Base-by-base conservation (phyloP, 2,113 vertebrate genomes). In the Indri indri region DNA sequence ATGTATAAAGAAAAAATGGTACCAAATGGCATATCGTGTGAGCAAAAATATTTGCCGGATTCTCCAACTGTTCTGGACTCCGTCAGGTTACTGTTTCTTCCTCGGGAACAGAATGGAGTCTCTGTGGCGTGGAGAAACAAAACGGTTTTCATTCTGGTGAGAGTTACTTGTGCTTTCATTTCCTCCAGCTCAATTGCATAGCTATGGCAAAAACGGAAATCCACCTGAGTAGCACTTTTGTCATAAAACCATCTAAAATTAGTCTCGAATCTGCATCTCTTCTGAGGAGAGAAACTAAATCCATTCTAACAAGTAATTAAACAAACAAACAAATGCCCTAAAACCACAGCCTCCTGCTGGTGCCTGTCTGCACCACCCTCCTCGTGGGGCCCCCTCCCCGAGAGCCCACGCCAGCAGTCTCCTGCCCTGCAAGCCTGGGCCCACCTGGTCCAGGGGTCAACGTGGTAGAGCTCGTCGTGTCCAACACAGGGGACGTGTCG, bases 1-100 rank as follows among this genome's bases (percentile, higher is more conserved):
- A 94, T 95, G 94, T 98, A 84, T 95, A 73, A 93, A 59, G 82
- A 77, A 82, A 82, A 85, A 91, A 85, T 88, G 45, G 45, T 37
- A 88, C 30, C 11, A 45, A 61, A 79, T 61, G 65, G 45, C 30
- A 20, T 47, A 45, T 34, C 81, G 34, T 63, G 10, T 23, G 70
- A 92, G 66, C 23, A 92, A 83, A 91, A 81, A 37, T 94, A 40
- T 73, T 94, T 94, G 37, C 66, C 30, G 42, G 45, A 90, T 94
- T 96, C 76, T 76, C 52, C 59, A 84, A 47, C 42, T 91, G 93
- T 90, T 54, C 11, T 59, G 94, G 80, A 96, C 73, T 88, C 59
- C n/a, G 94, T 88, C 81, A 50, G 65, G 65, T 74, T 57, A 63
- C 42, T 8, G 3, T 94, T 92, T 81, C 70, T 65, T 86, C 52